Evolutionary conservation across 2,113 vertebrate genomes (phyloP).

Genomic region (Mesocricetus auratus): DNA sequence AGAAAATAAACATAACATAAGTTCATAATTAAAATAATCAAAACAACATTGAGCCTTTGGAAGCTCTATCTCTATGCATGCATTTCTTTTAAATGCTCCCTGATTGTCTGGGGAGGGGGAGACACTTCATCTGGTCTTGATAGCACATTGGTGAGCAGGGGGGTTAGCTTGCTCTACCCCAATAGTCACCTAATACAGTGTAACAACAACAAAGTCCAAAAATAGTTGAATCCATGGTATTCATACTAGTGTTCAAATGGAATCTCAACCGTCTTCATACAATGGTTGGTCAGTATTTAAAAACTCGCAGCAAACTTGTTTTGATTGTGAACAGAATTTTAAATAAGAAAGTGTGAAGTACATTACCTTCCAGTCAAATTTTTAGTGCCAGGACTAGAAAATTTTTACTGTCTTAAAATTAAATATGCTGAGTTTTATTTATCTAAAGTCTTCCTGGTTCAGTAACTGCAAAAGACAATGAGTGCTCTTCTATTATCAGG

Average conservation of each 20-base stretch:
- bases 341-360: neutral
- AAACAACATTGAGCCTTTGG: slow-evolving; percentile 40
- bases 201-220: neutral
- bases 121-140: slow-evolving; percentile 26
- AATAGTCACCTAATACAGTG: neutral
- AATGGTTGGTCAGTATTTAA: slow-evolving; percentile 35
- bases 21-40: slow-evolving; percentile 76
- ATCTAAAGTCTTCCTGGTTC: slow-evolving; percentile 52
- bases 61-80: neutral
- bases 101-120: slow-evolving; percentile 50
- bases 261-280: neutral
- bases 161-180: neutral
- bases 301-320: neutral
- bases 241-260: neutral
- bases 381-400: slow-evolving; percentile 9
- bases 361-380: neutral
- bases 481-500: slow-evolving; percentile 51
- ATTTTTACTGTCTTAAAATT: neutral
- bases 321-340: slow-evolving; percentile 16
- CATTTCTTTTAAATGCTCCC: slow-evolving; percentile 17
- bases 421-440: slow-evolving; percentile 9
- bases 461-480: slow-evolving; percentile 11
- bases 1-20: slow-evolving; percentile 51
- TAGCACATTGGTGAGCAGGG: neutral
- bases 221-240: neutral